Evolutionary conservation across 2,113 vertebrate species (phyloP).

Genomic region (Cavia porcellus): DNA sequence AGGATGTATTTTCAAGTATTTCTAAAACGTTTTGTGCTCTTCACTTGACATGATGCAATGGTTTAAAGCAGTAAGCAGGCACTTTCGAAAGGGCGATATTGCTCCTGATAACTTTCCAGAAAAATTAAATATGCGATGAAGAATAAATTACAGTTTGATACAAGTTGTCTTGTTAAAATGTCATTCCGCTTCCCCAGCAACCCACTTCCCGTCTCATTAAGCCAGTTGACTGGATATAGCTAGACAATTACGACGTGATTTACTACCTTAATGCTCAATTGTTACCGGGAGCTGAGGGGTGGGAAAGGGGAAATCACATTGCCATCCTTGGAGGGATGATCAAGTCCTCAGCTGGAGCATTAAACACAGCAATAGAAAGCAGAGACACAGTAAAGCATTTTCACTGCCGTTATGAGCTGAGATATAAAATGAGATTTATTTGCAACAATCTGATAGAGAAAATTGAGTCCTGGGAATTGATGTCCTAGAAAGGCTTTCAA

Average conservation of each 20-base stretch:
- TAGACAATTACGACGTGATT: constrained; percentile 80
- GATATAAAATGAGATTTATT: constrained; percentile 84
- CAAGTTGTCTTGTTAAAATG: constrained; percentile 81
- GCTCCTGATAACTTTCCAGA: constrained; percentile 75
- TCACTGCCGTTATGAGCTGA: constrained; percentile 43
- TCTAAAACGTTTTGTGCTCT: constrained; percentile 13
- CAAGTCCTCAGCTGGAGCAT: constrained; percentile 70
- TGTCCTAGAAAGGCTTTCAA: constrained; percentile 77
- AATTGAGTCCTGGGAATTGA: constrained; percentile 83
- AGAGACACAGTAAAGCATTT: constrained; percentile 68
- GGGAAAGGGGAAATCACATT: constrained; percentile 9
- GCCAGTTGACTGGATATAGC: constrained; percentile 74
- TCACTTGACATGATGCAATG: background rate
- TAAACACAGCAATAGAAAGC: constrained; percentile 69
- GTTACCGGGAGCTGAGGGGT: background rate
- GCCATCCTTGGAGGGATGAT: constrained; percentile 47
- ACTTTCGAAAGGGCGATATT: constrained; percentile 53
- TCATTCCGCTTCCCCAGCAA: constrained; percentile 75
- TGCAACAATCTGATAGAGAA: constrained; percentile 83
- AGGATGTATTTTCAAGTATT: background rate
- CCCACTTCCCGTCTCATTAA: constrained; percentile 82
- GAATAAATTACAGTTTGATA: constrained; percentile 75
- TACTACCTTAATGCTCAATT: constrained; percentile 68
- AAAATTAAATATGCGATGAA: constrained; percentile 73
- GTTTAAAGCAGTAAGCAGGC: background rate